These are phyloP conservation scores for Nomia melanderi DNA, from an alignment of 1,140 invertebrate genomes.

Conservation along the genomic window DNA sequence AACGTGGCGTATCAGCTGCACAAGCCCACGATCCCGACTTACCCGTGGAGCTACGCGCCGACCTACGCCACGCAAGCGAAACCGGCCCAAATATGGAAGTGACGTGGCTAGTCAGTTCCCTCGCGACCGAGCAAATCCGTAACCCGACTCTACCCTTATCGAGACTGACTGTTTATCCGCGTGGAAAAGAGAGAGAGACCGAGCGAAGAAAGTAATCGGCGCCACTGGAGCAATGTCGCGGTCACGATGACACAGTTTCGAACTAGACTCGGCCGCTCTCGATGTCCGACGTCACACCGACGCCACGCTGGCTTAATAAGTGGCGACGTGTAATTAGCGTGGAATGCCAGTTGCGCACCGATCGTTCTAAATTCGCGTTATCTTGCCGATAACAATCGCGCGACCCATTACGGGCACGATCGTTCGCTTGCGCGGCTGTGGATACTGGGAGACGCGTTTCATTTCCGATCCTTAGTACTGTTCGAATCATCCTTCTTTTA, in stretches of 20 bases:
- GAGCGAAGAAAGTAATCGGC: constrained; percentile 44
- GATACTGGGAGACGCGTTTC: not conserved
- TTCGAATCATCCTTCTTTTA: not conserved
- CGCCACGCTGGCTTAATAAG: no score
- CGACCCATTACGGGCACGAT: not conserved
- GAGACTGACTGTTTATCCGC: constrained; percentile 33
- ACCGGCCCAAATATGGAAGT: constrained; percentile 67
- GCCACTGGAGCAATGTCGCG: not conserved
- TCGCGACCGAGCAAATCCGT: constrained; percentile 8
- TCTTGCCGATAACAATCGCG: not conserved
- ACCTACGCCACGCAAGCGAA: constrained; percentile 62
- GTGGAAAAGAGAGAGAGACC: constrained; percentile 38
- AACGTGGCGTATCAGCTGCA: constrained; percentile 65
- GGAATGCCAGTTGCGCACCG: not conserved
- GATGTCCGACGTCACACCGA: no score
- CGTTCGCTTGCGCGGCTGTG: not conserved
- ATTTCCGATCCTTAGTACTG: not conserved
- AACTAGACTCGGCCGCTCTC: not conserved
- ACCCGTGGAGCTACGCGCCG: constrained; percentile 73
- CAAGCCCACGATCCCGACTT: constrained; percentile 58
- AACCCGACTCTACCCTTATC: not conserved
- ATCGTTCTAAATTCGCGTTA: not conserved
- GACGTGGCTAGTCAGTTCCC: constrained; percentile 24
- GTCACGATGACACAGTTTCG: constrained; percentile 9
- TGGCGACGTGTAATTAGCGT: no score